Percentiles rank a stretch among this genome's conserved stretches.
Evolutionary conservation across 2,113 vertebrate species (phyloP).

Genomic region (Myotis brandtii): DNA sequence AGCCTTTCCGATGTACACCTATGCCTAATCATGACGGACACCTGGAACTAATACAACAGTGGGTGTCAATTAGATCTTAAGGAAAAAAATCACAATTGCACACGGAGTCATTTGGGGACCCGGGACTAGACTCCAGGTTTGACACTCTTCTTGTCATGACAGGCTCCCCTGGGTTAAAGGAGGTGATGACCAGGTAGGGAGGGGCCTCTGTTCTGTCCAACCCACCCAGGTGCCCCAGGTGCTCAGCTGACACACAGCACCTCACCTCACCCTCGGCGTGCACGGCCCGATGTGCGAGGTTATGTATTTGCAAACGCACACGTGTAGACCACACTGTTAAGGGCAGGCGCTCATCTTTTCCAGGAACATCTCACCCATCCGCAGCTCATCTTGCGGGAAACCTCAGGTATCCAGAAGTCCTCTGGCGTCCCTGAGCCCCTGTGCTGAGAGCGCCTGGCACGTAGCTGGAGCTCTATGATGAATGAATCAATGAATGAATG

Average conservation of each 20-base stretch:
- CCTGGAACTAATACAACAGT: background rate
- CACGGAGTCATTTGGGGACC: background rate
- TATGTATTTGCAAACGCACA: background rate
- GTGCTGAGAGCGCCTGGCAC: background rate
- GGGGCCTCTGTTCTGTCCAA: background rate
- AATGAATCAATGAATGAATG: background rate
- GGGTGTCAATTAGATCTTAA: too few relatives aligned
- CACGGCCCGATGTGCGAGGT: background rate
- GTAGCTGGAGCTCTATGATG: background rate
- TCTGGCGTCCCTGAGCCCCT: background rate
- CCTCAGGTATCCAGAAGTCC: background rate
- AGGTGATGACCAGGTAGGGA: background rate
- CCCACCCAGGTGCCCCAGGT: accelerated
- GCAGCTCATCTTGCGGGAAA: background rate
- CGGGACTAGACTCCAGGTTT: background rate
- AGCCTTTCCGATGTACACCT: background rate
- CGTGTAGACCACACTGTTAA: background rate
- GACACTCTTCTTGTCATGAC: too few relatives aligned
- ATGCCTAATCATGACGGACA: background rate
- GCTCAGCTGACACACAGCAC: accelerated
- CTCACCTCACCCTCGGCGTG: background rate
- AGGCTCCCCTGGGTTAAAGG: background rate
- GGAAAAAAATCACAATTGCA: background rate
- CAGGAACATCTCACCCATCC: background rate
- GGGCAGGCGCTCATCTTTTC: background rate